Evolutionary conservation across 2,888 invertebrate genomes (phyloP), one percentile per base, ranked within the genome.

Genomic region (Nomada ferruginata): DNA sequence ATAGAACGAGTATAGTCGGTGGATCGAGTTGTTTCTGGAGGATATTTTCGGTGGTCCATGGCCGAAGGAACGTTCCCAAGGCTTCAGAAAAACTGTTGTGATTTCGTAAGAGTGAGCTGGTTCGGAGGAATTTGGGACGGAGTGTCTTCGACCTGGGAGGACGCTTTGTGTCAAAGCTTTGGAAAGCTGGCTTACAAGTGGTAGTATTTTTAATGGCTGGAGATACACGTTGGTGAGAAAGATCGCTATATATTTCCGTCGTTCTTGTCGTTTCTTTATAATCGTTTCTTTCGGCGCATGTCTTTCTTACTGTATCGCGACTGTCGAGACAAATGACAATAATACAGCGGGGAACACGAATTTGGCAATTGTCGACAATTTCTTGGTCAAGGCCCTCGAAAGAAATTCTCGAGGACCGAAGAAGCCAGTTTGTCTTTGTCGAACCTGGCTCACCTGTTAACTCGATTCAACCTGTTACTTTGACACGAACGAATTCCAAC

Each of bases 81-180:
- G 47, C 59, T 36, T 61, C 74, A 71, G 75, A 71, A 82, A 76
- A 79, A 79, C 72, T 74, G 76, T 69, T 84, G 84, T 86, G 81
- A 82, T 82, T 83, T 83, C 82, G 83, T 83, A 83, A 83, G 84
- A 80, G 83, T 76, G 84, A 84, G 79, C 72, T 77, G 72, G 55
- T 65, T 65, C 44, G 74, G 53, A 77, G 79, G 81, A 74, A 82
- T 85, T 80, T 84, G 83, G 85, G 72, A 87, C 88, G 88, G 76
- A 76, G 88, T 88, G 85, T 76, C 82, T 88, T 78, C 80, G 88
- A 72, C 80, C 85, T 57, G 85, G 75, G 86, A 84, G 75, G 83
- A 85, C 82, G 85, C 75, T 88, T 79, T 85, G 82, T 82, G 85
- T 85, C 85, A 85, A 82, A 82, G 84, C 80, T 75, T 73, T 68